A percentile compares a stretch with the other conserved stretches of the same genome.
Evolutionary conservation across 1,140 invertebrate species (phyloP).

Genomic region (Littorina saxatilis): DNA sequence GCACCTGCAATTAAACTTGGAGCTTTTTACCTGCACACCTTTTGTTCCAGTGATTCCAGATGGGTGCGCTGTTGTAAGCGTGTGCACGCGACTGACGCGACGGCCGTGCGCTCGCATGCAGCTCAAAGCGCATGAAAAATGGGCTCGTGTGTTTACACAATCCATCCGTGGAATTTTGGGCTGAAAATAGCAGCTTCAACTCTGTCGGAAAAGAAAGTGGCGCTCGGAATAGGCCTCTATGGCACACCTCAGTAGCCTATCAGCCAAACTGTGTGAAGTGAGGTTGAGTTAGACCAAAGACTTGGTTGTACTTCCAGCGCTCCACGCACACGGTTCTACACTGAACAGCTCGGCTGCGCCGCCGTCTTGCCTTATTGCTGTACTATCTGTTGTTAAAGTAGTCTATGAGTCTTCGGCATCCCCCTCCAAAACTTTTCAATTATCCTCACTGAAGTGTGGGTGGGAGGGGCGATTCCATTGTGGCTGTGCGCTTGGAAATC

Average conservation of each 20-base stretch:
- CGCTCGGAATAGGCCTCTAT: no score
- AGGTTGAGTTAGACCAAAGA: no score
- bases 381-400: no score
- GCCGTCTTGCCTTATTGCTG: no score
- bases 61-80: neutral
- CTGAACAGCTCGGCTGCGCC: no score
- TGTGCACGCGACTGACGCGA: neutral
- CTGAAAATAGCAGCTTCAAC: conserved; percentile 15
- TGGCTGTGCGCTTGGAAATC: neutral
- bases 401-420: neutral
- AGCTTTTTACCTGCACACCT: conserved; percentile 1
- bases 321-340: no score
- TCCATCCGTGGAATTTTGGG: conserved; percentile 7
- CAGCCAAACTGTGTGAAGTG: no score
- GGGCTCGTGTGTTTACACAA: conserved; percentile 9
- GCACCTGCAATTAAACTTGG: conserved; percentile 1
- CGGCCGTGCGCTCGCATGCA: neutral
- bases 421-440: conserved; percentile 6
- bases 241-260: no score
- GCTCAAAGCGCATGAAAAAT: neutral
- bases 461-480: conserved; percentile 25
- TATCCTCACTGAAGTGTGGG: neutral
- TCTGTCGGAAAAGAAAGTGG: neutral
- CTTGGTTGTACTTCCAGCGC: no score
- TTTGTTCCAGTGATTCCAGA: conserved; percentile 4